Conservation (phyloP, 2,797 vertebrate species). For the Phylloscopus collybita region DNA sequence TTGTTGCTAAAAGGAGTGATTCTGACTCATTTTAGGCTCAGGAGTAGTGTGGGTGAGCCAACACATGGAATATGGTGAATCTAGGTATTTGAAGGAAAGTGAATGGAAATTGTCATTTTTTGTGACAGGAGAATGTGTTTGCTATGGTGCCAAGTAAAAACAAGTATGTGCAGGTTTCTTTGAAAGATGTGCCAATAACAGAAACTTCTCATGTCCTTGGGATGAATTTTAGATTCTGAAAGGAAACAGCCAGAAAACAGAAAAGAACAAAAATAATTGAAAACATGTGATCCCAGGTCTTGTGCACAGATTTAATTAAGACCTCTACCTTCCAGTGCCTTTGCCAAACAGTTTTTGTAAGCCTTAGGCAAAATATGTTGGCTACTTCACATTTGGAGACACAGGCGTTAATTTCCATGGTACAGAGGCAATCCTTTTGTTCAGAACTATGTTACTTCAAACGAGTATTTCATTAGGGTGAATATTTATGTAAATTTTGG, state of each 20-base stretch:
- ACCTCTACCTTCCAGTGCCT: slow-evolving; percentile 51
- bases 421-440: slow-evolving; percentile 69
- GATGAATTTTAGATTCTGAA: slow-evolving; percentile 29
- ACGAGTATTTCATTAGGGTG: slow-evolving; percentile 52
- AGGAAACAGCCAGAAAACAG: not conserved
- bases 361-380: slow-evolving; percentile 31
- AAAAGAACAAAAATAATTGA: not conserved
- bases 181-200: not conserved
- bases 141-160: not conserved
- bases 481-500: slow-evolving; percentile 64
- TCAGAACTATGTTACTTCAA: slow-evolving; percentile 61
- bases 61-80: not conserved
- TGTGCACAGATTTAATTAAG: slow-evolving; percentile 57
- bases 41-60: not conserved
- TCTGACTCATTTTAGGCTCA: not conserved
- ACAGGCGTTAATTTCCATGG: slow-evolving; percentile 42
- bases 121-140: not conserved
- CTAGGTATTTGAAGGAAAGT: not conserved
- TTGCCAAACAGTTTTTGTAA: slow-evolving; percentile 43
- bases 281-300: slow-evolving; percentile 15
- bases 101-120: not conserved
- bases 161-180: not conserved
- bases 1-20: not conserved
- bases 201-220: not conserved
- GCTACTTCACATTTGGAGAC: slow-evolving; percentile 22